Evolutionary conservation across 2,888 invertebrate genomes (phyloP), one percentile per base, ranked within the genome.

Genomic region (Apotomis capreana): DNA sequence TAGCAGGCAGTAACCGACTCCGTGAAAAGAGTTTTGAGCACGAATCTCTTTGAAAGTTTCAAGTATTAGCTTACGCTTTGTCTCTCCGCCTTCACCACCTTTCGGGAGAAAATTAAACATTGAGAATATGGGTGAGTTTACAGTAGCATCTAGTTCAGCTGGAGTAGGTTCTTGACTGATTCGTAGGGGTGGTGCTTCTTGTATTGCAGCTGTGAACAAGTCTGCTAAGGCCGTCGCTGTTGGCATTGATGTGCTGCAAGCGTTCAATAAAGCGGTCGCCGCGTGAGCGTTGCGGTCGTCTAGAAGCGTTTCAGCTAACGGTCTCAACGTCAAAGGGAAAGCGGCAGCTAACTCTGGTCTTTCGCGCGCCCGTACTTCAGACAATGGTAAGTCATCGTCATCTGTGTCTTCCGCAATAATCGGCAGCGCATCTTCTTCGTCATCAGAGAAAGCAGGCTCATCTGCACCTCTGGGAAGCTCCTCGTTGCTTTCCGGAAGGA

Each of bases 401-500:
- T 95, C 96, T 58, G 95, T 96, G 81, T 95, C 96, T 74, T 95
- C 95, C 54, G 88, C 83, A 70, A 89, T 87, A 72, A 79, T 83
- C 76, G 94, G 94, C 10, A 90, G 88, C 55, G 91, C 79, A 46
- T 96, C 96, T 73, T 97, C 97, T 81, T 98, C 97, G 79, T 97
- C 97, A 81, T 97, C 97, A 78, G 97, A 97, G 86, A 97, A 98
- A 46, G 95, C 95, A 10, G 97, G 96, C 81, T 97, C 97, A 62
- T 93, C 93, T 46, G 94, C 94, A 61, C 94, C 93, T 69, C 94
- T 85, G 9, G 90, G 87, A 44, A 92, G 75, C 36, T 93, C 93
- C 37, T 91, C 91, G 76, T 74, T 87, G 15, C 84, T 84, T 78
- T 94, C 94, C 55, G 94, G 94, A 44, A 86, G 83, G 63, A 90